phyloP scores from a whole-genome alignment of 2,113 vertebrate genomes.

The Abramis brama region DNA sequence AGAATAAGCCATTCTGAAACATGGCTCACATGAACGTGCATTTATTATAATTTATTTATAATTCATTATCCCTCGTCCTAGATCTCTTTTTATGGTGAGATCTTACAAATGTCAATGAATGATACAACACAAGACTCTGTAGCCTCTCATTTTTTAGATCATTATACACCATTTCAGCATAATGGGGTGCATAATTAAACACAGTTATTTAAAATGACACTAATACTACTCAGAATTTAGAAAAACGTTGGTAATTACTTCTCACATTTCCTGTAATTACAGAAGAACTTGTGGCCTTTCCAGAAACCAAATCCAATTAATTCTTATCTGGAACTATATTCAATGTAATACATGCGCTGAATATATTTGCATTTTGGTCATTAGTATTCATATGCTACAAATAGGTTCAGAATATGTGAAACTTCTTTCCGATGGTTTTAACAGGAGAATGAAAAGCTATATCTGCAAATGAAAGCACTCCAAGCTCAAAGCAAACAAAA shows the following conservation, averaged over 20 bases:
- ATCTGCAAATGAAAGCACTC: slow-evolving; percentile 86
- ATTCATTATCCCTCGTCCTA: neutral
- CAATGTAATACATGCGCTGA: neutral
- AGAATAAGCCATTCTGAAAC: neutral
- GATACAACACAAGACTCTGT: neutral
- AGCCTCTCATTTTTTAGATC: neutral
- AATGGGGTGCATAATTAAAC: neutral
- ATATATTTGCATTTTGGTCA: slow-evolving; percentile 20
- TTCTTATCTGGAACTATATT: neutral
- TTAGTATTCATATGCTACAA: slow-evolving; percentile 17
- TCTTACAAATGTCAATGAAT: neutral
- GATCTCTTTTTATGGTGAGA: neutral
- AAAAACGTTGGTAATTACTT: neutral
- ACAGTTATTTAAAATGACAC: neutral
- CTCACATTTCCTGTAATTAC: neutral
- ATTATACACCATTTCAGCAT: neutral
- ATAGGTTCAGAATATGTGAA: neutral
- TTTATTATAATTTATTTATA: neutral
- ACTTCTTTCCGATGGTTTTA: neutral
- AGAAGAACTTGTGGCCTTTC: neutral
- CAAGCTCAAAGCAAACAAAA: slow-evolving; percentile 84
- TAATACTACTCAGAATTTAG: neutral
- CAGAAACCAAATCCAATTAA: slow-evolving; percentile 9
- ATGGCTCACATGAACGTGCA: neutral
- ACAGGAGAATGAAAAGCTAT: slow-evolving; percentile 94